phyloP scores from a whole-genome alignment of 2,888 invertebrate genomes.

The Theretra japonica region DNA sequence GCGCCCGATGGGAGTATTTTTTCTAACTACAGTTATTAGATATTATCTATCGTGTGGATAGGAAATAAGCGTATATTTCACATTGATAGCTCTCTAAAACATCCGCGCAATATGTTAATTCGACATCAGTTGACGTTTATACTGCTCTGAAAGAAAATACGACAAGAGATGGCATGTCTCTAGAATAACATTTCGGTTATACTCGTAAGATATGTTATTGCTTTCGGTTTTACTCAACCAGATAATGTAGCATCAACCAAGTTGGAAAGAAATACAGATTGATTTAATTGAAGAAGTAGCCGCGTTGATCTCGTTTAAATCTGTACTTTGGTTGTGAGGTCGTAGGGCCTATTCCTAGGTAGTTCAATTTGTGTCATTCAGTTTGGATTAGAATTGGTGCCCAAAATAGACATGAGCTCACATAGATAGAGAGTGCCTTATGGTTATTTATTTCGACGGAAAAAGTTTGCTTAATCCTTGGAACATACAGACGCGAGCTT shows the following conservation, averaged over 20 bases:
- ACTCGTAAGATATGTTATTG: background rate
- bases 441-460: too few species aligned
- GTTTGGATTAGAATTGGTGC: too few species aligned
- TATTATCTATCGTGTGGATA: background rate
- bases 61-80: background rate
- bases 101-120: slow-evolving; percentile 12
- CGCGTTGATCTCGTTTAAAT: too few species aligned
- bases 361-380: too few species aligned
- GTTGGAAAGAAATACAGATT: background rate
- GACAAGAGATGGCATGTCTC: slow-evolving; percentile 36
- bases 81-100: background rate
- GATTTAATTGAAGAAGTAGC: background rate
- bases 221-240: background rate
- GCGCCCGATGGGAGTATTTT: background rate
- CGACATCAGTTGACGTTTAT: slow-evolving; percentile 2
- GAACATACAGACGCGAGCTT: too few species aligned
- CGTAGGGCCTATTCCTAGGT: too few species aligned
- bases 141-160: slow-evolving; percentile 33
- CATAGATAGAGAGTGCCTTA: too few species aligned
- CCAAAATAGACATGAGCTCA: too few species aligned
- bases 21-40: background rate
- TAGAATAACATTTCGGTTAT: background rate
- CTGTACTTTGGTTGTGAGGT: too few species aligned
- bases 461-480: too few species aligned
- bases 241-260: background rate